Evolutionary conservation across 2,797 vertebrate species (phyloP).

Genomic region (Pachyuromys duprasi): DNA sequence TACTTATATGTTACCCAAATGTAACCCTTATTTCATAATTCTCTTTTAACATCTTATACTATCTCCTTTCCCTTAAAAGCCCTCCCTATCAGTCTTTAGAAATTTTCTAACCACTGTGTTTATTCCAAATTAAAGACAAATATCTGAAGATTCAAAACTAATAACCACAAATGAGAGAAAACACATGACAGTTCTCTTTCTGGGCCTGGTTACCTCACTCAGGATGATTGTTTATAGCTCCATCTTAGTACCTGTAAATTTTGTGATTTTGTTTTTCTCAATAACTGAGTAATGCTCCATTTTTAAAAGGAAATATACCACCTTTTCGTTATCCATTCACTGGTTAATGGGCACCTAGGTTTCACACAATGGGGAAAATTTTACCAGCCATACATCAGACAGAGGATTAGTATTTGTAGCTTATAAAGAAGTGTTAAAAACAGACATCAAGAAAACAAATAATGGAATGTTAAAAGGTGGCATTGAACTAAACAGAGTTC

Average conservation of each 20-base stretch:
- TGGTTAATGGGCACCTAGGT: not conserved
- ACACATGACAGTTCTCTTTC: not conserved
- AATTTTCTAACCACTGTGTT: not conserved
- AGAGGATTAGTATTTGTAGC: not conserved
- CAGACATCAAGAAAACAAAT: not conserved
- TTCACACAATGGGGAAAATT: not conserved
- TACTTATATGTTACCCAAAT: not conserved
- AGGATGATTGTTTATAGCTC: not conserved
- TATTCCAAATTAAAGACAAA: not conserved
- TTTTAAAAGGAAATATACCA: not conserved
- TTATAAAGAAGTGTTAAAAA: not conserved
- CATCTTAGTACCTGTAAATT: not conserved
- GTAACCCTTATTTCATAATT: not conserved
- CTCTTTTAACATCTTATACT: not conserved
- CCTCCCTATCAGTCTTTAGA: not conserved
- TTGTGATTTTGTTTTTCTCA: not conserved
- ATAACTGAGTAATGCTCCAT: not conserved
- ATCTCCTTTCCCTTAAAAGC: not conserved
- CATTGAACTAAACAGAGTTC: not conserved
- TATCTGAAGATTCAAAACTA: not conserved
- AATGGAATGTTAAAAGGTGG: not conserved
- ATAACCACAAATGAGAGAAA: not conserved
- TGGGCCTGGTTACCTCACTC: not conserved
- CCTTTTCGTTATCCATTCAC: not conserved
- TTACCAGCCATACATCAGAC: not conserved